Evolutionary conservation across 1,140 invertebrate species (phyloP).

Genomic region (Drosophila navojoa): DNA sequence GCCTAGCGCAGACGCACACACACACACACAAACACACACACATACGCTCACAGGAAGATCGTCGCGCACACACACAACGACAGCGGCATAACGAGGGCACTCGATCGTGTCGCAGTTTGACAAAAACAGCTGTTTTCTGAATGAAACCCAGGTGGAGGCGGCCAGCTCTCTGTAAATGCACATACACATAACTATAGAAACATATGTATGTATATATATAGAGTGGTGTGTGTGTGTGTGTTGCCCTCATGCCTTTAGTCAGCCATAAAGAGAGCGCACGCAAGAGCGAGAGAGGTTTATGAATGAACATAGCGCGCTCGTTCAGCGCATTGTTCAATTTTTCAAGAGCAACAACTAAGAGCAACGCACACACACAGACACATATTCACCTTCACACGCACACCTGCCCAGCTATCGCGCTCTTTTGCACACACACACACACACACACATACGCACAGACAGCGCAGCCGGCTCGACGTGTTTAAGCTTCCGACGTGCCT

Average conservation of each 20-base stretch:
- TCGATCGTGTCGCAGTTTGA: constrained; percentile 78
- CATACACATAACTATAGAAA: background rate
- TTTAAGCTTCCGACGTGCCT: constrained; percentile 4
- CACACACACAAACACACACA: constrained; percentile 11
- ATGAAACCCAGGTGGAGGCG: constrained; percentile 75
- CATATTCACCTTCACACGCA: constrained; percentile 8
- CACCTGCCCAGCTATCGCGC: constrained; percentile 64
- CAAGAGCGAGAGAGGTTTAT: constrained; percentile 38
- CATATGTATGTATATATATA: too few species aligned
- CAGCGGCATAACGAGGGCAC: constrained; percentile 73
- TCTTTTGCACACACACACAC: constrained; percentile 58
- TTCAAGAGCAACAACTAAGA: constrained; percentile 57
- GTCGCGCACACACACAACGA: constrained; percentile 29
- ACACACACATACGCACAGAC: constrained; percentile 36
- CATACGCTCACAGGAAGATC: constrained; percentile 19
- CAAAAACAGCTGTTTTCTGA: constrained; percentile 77
- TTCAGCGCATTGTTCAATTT: constrained; percentile 13
- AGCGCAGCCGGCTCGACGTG: background rate
- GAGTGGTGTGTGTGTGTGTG: constrained; percentile 6
- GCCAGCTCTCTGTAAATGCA: constrained; percentile 1
- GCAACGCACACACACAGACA: constrained; percentile 44
- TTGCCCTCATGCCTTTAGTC: constrained; percentile 38
- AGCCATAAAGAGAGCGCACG: constrained; percentile 26
- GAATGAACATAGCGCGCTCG: constrained; percentile 65
- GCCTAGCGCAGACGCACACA: constrained; percentile 28